These are phyloP conservation scores for Chaetophractus vellerosus DNA, from an alignment of 2,797 vertebrate species.

Conservation along the genomic window DNA sequence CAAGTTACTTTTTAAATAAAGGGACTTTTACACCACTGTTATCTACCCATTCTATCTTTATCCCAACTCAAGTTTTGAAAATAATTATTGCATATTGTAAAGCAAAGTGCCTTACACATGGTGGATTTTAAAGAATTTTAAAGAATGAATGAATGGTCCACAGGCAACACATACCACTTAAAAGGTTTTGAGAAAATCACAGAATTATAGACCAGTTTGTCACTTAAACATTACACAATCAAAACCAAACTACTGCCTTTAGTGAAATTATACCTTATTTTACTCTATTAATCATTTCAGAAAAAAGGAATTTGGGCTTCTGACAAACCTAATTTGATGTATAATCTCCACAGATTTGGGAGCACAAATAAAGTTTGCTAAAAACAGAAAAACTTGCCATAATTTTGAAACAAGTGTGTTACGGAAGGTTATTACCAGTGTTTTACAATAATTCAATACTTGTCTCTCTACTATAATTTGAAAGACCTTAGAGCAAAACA, in stretches of 20 bases:
- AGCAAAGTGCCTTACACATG: neutral
- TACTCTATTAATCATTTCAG: slow-evolving; percentile 27
- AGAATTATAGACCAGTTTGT: neutral
- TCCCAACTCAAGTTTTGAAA: slow-evolving; percentile 37
- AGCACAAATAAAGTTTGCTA: slow-evolving; percentile 30
- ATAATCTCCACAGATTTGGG: slow-evolving; percentile 43
- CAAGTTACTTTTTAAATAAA: slow-evolving; percentile 19
- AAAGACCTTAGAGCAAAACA: slow-evolving; percentile 50
- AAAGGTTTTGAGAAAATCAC: slow-evolving; percentile 40
- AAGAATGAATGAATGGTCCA: neutral
- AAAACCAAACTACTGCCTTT: slow-evolving; percentile 59
- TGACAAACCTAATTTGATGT: slow-evolving; percentile 46
- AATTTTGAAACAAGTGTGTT: slow-evolving; percentile 54
- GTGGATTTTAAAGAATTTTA: slow-evolving; percentile 36
- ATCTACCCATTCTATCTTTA: neutral
- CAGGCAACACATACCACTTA: neutral
- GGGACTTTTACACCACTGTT: slow-evolving; percentile 25
- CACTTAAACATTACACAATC: slow-evolving; percentile 1
- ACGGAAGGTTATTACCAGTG: neutral
- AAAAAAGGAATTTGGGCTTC: slow-evolving; percentile 26
- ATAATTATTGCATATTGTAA: neutral
- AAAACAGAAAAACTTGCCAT: neutral
- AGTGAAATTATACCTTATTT: slow-evolving; percentile 45
- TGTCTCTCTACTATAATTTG: slow-evolving; percentile 42
- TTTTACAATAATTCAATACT: slow-evolving; percentile 57